phyloP scores from a whole-genome alignment of 2,888 invertebrate genomes.

The Cataglyphis cursor region DNA sequence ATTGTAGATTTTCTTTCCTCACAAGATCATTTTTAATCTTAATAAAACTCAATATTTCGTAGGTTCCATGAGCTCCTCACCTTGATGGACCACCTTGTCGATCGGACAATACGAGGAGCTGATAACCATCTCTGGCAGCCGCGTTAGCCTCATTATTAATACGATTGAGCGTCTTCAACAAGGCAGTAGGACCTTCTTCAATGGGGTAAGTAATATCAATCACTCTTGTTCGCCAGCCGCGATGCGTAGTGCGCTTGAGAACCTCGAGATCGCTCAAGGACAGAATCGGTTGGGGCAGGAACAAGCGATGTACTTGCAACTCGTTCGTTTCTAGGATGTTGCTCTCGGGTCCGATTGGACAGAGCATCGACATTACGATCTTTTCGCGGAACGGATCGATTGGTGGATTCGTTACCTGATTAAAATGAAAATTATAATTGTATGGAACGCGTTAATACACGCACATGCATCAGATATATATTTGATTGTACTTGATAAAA shows the following conservation, averaged over 20 bases:
- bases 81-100: conserved; percentile 89
- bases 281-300: conserved; percentile 97
- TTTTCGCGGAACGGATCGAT: conserved; percentile 99
- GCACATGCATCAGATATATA: neutral
- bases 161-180: conserved; percentile 92
- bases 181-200: conserved; percentile 91
- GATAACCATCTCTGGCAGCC: conserved; percentile 93
- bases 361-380: conserved; percentile 99
- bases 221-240: conserved; percentile 95
- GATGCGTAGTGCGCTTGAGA: conserved; percentile 93
- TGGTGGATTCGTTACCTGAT: conserved; percentile 97
- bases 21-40: neutral
- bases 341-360: conserved; percentile 98
- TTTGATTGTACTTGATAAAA: neutral
- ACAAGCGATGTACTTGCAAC: conserved; percentile 95
- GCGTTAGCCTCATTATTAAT: conserved; percentile 93
- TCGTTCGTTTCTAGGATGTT: conserved; percentile 97
- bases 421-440: conserved; percentile 8
- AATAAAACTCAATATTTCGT: neutral
- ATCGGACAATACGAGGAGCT: conserved; percentile 96
- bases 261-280: conserved; percentile 96
- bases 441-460: neutral
- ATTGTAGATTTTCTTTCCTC: neutral
- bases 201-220: conserved; percentile 96
- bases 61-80: conserved; percentile 64